Conservation (phyloP, 2,113 vertebrate species). For the Hydrolagus affinis region DNA sequence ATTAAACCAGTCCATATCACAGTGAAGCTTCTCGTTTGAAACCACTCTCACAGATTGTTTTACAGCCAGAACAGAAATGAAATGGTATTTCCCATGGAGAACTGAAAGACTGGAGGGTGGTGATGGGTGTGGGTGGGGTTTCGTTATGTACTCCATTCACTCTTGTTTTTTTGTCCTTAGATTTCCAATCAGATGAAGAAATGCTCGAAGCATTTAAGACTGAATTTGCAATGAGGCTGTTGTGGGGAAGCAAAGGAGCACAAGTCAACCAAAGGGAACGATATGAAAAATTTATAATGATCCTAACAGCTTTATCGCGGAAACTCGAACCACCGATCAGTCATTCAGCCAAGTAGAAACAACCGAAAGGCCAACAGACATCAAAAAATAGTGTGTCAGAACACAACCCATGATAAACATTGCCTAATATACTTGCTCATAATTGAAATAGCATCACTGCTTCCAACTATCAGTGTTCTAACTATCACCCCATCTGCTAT, state of each 20-base stretch:
- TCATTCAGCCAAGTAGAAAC: slow-evolving; percentile 59
- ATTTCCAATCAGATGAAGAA: slow-evolving; percentile 73
- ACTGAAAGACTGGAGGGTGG: too few relatives aligned
- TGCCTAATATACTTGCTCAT: not conserved
- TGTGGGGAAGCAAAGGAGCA: slow-evolving; percentile 93
- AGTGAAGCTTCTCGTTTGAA: too few relatives aligned
- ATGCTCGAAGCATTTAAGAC: slow-evolving; percentile 87
- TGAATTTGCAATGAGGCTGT: slow-evolving; percentile 88
- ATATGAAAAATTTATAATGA: slow-evolving; percentile 87
- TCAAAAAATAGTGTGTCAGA: not conserved
- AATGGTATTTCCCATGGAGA: too few relatives aligned
- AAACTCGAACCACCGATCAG: slow-evolving; percentile 79
- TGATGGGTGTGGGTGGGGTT: too few relatives aligned
- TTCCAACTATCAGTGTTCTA: slow-evolving; percentile 3
- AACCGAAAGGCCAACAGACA: not conserved
- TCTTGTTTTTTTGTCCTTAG: slow-evolving; percentile 51
- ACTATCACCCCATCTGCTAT: not conserved
- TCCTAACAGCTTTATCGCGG: slow-evolving; percentile 84
- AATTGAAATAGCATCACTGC: not conserved
- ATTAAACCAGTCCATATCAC: too few relatives aligned
- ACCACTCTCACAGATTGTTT: too few relatives aligned
- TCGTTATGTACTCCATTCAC: not conserved
- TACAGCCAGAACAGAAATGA: too few relatives aligned
- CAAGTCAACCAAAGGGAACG: slow-evolving; percentile 81
- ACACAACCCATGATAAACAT: not conserved